These are phyloP conservation scores for Solenodon paradoxus DNA, from an alignment of 2,113 vertebrate genomes.

Conservation along the genomic window DNA sequence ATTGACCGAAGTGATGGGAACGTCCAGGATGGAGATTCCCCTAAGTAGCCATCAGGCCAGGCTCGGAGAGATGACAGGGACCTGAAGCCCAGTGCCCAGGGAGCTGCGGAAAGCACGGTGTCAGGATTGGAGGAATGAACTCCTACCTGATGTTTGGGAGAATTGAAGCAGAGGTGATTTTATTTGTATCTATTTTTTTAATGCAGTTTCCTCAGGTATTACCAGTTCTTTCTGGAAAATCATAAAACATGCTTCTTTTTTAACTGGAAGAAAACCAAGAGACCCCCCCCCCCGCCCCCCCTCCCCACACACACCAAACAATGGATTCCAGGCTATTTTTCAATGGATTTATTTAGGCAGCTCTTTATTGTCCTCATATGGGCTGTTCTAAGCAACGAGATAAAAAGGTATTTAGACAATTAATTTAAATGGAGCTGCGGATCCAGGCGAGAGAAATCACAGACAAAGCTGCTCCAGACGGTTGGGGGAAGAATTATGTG, in stretches of 20 bases:
- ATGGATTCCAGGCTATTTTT: slow-evolving; percentile 23
- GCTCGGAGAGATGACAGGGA: neutral
- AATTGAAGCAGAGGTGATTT: slow-evolving; percentile 38
- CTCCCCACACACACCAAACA: neutral
- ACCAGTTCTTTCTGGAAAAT: slow-evolving; percentile 58
- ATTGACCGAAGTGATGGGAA: neutral
- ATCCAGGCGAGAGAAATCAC: slow-evolving; percentile 43
- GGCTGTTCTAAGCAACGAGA: slow-evolving; percentile 60
- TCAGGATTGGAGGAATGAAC: neutral
- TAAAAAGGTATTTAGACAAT: slow-evolving; percentile 73
- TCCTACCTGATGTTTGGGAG: slow-evolving; percentile 12
- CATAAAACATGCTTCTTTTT: slow-evolving; percentile 55
- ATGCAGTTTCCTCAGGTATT: slow-evolving; percentile 6
- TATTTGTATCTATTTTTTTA: slow-evolving; percentile 40
- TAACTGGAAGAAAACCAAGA: neutral
- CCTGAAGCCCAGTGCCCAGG: neutral
- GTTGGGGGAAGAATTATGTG: slow-evolving; percentile 61
- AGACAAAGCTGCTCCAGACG: slow-evolving; percentile 65
- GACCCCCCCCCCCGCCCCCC: too few species aligned
- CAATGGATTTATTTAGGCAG: slow-evolving; percentile 47
- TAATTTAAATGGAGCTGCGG: slow-evolving; percentile 70
- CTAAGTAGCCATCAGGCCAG: neutral
- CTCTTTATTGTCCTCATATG: slow-evolving; percentile 65
- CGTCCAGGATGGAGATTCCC: neutral
- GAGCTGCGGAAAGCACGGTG: neutral